phyloP scores from a whole-genome alignment of 1,140 invertebrate genomes.

The Drosophila sturtevanti region DNA sequence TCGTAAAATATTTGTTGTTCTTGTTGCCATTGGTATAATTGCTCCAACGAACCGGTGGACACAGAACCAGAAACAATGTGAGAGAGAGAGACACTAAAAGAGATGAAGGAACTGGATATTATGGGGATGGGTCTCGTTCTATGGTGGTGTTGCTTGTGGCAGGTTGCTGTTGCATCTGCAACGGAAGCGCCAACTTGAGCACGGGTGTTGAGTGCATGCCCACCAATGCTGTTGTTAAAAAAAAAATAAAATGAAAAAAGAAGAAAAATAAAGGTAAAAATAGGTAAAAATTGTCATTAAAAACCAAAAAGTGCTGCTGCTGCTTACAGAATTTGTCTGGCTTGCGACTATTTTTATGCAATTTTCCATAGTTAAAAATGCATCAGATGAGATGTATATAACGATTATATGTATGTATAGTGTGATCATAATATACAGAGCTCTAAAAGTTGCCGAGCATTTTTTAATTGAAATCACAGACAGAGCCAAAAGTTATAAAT shows the following conservation, averaged over 20 bases:
- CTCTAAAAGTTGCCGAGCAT: slow-evolving; percentile 35
- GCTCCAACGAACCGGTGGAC: slow-evolving; percentile 41
- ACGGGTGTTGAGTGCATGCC: slow-evolving; percentile 20
- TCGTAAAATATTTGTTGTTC: slow-evolving; percentile 74
- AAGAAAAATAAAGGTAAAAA: no score
- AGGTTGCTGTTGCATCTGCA: slow-evolving; percentile 32
- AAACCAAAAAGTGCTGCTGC: slow-evolving; percentile 23
- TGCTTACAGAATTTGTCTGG: slow-evolving; percentile 2
- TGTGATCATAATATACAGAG: no score
- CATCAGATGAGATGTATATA: not conserved
- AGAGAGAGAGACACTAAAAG: not conserved
- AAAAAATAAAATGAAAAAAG: no score
- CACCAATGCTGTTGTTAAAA: slow-evolving; percentile 39
- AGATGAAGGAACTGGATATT: slow-evolving; percentile 1
- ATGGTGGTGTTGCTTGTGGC: slow-evolving; percentile 14
- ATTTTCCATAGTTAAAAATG: slow-evolving; percentile 52
- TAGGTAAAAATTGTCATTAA: slow-evolving; percentile 72
- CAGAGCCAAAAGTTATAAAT: slow-evolving; percentile 54
- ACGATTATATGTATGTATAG: no score
- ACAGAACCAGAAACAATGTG: not conserved
- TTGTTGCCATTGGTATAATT: slow-evolving; percentile 59
- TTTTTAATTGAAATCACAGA: slow-evolving; percentile 78
- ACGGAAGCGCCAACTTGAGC: slow-evolving; percentile 74
- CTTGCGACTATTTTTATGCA: slow-evolving; percentile 35
- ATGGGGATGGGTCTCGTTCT: not conserved